phyloP scores from a whole-genome alignment of 2,113 vertebrate genomes.

The Seriola aureovittata region DNA sequence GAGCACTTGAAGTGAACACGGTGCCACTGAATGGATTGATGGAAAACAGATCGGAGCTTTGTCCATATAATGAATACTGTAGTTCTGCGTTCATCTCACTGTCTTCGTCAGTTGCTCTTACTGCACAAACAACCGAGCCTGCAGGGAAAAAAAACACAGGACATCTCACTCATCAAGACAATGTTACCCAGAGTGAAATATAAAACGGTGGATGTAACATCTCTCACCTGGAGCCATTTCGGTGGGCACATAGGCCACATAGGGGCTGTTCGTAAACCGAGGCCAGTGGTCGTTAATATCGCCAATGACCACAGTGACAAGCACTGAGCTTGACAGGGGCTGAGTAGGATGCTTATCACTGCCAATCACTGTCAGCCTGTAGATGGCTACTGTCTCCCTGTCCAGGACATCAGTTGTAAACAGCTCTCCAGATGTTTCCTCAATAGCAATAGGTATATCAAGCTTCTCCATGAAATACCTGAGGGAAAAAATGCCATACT shows the following conservation, averaged over 20 bases:
- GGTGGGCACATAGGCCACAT: slow-evolving; percentile 80
- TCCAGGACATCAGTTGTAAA: slow-evolving; percentile 78
- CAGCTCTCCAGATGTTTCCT: slow-evolving; percentile 80
- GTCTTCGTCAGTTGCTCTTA: slow-evolving; percentile 81
- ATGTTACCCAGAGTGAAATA: background rate
- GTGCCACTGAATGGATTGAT: slow-evolving; percentile 76
- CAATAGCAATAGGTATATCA: slow-evolving; percentile 77
- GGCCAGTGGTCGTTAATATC: slow-evolving; percentile 85
- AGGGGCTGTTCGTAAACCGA: slow-evolving; percentile 82
- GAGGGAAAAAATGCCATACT: background rate
- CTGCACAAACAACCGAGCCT: slow-evolving; percentile 82
- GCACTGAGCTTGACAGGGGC: slow-evolving; percentile 78
- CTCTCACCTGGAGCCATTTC: slow-evolving; percentile 75
- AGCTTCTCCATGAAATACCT: slow-evolving; percentile 79
- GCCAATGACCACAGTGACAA: slow-evolving; percentile 76
- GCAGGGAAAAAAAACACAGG: slow-evolving; percentile 1
- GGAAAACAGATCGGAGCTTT: slow-evolving; percentile 73
- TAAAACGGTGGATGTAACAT: background rate
- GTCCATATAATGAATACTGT: slow-evolving; percentile 79
- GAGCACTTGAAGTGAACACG: slow-evolving; percentile 55
- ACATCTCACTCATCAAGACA: background rate
- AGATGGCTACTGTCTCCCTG: slow-evolving; percentile 77
- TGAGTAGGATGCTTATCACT: slow-evolving; percentile 72
- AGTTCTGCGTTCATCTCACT: slow-evolving; percentile 81
- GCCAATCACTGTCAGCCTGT: slow-evolving; percentile 75